A percentile compares a stretch with the other conserved stretches of the same genome.
phyloP scores from a whole-genome alignment of 2,113 vertebrate genomes.

The Suricata suricatta region DNA sequence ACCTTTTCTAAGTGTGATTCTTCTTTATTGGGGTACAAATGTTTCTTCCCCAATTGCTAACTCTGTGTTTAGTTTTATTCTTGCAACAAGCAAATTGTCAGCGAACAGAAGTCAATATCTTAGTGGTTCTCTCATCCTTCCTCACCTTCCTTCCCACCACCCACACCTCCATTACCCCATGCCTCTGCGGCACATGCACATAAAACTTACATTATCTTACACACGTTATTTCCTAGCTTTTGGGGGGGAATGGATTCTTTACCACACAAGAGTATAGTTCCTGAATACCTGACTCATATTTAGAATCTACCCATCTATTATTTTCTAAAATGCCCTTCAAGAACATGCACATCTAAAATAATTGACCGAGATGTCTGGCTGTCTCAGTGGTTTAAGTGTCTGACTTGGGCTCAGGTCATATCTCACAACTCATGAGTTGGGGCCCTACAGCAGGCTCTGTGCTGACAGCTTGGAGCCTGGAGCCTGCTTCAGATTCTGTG shows the following conservation, averaged over 20 bases:
- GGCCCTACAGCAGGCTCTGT: too few relatives aligned
- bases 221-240: not conserved
- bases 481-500: not conserved
- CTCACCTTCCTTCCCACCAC: not conserved
- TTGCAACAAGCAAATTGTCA: not conserved
- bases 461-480: not conserved
- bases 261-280: not conserved
- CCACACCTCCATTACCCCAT: not conserved
- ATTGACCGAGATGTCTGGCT: not conserved
- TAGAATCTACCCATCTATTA: not conserved
- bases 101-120: not conserved
- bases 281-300: not conserved
- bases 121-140: not conserved
- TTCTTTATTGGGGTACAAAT: not conserved
- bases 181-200: not conserved
- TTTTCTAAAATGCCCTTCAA: conserved; percentile 7
- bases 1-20: not conserved
- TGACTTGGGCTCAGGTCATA: not conserved
- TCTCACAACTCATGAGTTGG: not conserved
- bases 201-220: not conserved
- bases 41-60: not conserved
- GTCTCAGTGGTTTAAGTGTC: not conserved
- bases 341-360: not conserved
- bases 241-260: not conserved
- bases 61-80: not conserved